These are phyloP conservation scores for Neodiprion pinetum DNA, from an alignment of 1,140 invertebrate genomes.

Conservation along the genomic window DNA sequence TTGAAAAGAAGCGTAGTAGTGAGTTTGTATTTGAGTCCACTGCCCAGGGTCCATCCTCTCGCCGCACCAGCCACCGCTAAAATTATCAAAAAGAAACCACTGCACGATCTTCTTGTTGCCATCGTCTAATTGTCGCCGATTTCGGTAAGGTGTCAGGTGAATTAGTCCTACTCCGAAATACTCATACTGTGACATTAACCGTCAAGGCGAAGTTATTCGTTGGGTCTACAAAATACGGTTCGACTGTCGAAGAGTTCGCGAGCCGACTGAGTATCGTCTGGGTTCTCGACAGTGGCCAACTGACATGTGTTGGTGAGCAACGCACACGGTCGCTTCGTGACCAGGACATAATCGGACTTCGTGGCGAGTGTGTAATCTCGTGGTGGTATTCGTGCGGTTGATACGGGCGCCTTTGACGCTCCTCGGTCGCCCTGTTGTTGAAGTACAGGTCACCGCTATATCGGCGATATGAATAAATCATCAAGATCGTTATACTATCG, in stretches of 20 bases:
- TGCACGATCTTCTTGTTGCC: background rate
- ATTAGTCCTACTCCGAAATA: background rate
- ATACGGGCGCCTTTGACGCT: too few species aligned
- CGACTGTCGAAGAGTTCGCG: background rate
- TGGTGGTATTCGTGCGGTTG: too few species aligned
- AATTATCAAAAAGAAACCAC: background rate
- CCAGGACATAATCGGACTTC: background rate
- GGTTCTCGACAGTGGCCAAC: background rate
- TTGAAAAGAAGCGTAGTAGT: slow-evolving; percentile 62
- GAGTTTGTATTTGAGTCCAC: slow-evolving; percentile 55
- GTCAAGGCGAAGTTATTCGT: background rate
- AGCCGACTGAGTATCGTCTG: background rate
- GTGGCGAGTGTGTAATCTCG: background rate
- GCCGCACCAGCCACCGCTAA: slow-evolving; percentile 11
- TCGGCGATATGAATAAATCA: too few species aligned
- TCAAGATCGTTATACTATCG: too few species aligned
- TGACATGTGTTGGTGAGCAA: background rate
- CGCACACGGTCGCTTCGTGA: background rate
- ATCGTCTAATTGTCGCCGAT: background rate
- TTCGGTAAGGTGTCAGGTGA: too few species aligned
- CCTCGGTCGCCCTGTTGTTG: too few species aligned
- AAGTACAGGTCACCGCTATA: too few species aligned
- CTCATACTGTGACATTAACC: background rate
- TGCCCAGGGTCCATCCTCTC: slow-evolving; percentile 50
- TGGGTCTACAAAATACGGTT: background rate